Conservation (phyloP, 1,140 invertebrate species). For the Drosophila serrata region DNA sequence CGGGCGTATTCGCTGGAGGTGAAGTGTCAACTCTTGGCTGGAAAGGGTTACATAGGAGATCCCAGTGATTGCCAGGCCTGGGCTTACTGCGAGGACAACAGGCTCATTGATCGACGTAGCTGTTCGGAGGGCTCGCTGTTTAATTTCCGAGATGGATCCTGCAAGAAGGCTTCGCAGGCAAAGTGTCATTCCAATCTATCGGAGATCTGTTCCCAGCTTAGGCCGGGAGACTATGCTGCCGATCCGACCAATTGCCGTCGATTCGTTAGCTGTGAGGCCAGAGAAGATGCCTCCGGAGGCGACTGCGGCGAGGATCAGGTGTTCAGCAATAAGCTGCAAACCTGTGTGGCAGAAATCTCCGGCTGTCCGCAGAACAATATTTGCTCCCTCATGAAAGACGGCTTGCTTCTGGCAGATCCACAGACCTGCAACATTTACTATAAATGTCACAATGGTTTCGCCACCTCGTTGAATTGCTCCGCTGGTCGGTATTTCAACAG, state of each 20-base stretch:
- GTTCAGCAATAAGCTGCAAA: constrained; percentile 50
- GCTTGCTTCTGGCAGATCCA: constrained; percentile 24
- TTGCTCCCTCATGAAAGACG: constrained; percentile 40
- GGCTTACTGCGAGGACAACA: constrained; percentile 45
- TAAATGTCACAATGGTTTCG: constrained; percentile 45
- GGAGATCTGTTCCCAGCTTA: constrained; percentile 28
- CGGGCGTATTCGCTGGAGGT: constrained; percentile 26
- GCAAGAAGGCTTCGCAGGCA: background rate
- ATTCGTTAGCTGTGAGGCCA: constrained; percentile 20
- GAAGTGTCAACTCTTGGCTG: constrained; percentile 41
- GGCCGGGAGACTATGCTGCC: constrained; percentile 23
- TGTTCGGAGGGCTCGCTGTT: constrained; percentile 28
- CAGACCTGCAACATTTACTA: constrained; percentile 29
- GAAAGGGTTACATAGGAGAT: constrained; percentile 40
- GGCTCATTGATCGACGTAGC: background rate
- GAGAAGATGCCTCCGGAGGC: background rate
- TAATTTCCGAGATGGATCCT: constrained; percentile 36
- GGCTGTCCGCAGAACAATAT: constrained; percentile 49
- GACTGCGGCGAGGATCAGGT: constrained; percentile 23
- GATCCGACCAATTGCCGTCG: constrained; percentile 37
- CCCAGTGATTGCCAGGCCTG: constrained; percentile 45
- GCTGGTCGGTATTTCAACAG: constrained; percentile 54
- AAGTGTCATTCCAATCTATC: constrained; percentile 22
- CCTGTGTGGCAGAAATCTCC: constrained; percentile 17
- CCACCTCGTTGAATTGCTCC: constrained; percentile 17